Evolutionary conservation across 2,113 vertebrate genomes (phyloP).

Genomic region (Crotophaga sulcirostris): DNA sequence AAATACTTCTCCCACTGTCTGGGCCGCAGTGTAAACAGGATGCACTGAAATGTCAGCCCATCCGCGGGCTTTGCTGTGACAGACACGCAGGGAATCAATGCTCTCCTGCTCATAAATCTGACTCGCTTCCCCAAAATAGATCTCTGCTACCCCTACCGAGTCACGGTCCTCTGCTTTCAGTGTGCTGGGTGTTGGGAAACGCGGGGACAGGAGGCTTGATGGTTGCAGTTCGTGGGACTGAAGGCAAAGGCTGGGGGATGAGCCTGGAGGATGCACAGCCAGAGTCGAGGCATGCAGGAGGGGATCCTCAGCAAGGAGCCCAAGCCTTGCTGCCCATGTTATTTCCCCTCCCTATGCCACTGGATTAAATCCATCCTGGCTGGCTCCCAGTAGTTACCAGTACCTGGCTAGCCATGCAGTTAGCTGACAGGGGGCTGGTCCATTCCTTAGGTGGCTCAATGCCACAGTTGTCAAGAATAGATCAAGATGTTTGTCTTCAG

Average conservation of each 20-base stretch:
- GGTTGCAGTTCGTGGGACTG: rapidly evolving
- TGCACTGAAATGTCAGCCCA: slow-evolving; percentile 30
- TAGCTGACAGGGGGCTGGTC: not conserved
- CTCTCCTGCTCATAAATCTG: not conserved
- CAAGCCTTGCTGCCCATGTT: not conserved
- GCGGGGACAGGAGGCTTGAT: rapidly evolving
- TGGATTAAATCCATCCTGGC: not conserved
- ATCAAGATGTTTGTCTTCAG: not conserved
- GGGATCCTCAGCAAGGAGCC: not conserved
- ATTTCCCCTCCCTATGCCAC: not conserved
- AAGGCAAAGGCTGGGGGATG: not conserved
- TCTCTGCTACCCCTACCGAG: not conserved
- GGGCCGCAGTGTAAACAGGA: slow-evolving; percentile 54
- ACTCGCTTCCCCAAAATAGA: not conserved
- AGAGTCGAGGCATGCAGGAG: not conserved
- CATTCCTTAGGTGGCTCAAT: not conserved
- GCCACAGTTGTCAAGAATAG: not conserved
- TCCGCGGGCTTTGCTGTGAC: not conserved
- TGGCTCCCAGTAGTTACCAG: not conserved
- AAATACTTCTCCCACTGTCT: slow-evolving; percentile 26
- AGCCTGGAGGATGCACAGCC: not conserved
- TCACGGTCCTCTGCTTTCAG: not conserved
- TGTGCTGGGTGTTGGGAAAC: rapidly evolving
- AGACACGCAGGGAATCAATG: not conserved
- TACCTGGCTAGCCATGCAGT: too few relatives aligned